Conservation (phyloP, 1,140 invertebrate genomes). For the Nomia melanderi region DNA sequence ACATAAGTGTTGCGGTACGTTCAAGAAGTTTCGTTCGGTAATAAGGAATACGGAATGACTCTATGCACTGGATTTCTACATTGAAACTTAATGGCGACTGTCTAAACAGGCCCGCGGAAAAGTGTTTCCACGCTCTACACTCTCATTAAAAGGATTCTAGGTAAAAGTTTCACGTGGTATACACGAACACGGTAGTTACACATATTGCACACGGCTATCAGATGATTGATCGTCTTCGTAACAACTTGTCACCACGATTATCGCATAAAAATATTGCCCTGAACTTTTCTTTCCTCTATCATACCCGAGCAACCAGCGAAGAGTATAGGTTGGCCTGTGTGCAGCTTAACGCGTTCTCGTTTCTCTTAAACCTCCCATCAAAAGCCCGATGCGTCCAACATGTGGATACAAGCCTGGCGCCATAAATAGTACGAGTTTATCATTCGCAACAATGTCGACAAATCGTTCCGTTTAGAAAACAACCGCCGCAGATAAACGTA, state of each 20-base stretch:
- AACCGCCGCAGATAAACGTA: too few relatives aligned
- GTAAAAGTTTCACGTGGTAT: background rate
- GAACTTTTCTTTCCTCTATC: background rate
- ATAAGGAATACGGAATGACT: background rate
- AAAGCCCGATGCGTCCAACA: too few relatives aligned
- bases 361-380: background rate
- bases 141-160: background rate
- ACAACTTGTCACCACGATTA: constrained; percentile 1
- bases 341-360: too few relatives aligned
- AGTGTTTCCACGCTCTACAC: constrained; percentile 7
- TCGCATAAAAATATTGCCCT: constrained; percentile 1
- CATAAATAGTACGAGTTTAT: too few relatives aligned
- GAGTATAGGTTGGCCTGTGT: too few relatives aligned
- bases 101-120: background rate
- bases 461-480: too few relatives aligned
- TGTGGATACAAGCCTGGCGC: too few relatives aligned
- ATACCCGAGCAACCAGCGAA: too few relatives aligned
- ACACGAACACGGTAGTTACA: background rate
- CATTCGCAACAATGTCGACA: too few relatives aligned
- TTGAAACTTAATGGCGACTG: background rate
- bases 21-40: too few relatives aligned
- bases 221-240: background rate
- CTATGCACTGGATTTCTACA: background rate
- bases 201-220: background rate
- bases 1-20: too few relatives aligned